Percentiles rank a stretch among this genome's conserved stretches.
These are phyloP conservation scores for Noctuana brunneofusca DNA, from an alignment of 2,888 invertebrate genomes.

Conservation along the genomic window DNA sequence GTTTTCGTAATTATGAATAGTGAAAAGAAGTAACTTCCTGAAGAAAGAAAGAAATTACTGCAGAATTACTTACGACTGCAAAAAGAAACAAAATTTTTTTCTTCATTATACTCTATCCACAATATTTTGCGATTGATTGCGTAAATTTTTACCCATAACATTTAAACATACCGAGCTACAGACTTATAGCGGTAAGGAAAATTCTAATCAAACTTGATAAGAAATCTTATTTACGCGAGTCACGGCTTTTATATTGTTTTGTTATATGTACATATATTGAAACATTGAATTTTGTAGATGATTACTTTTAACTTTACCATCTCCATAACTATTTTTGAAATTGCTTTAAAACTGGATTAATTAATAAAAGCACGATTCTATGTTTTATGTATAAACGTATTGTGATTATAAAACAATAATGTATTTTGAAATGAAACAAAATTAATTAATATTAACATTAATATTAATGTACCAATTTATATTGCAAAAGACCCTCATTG, in stretches of 20 bases:
- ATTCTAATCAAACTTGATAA: background rate
- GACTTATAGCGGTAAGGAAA: background rate
- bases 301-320: background rate
- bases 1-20: too few species aligned
- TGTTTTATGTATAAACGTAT: too few species aligned
- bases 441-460: too few species aligned
- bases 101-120: background rate
- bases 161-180: background rate
- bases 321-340: too few species aligned
- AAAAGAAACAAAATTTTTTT: background rate
- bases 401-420: too few species aligned
- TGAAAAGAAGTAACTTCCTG: too few species aligned
- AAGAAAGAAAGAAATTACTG: too few species aligned
- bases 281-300: background rate
- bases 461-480: too few species aligned
- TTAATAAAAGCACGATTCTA: too few species aligned
- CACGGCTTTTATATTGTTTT: background rate
- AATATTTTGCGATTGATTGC: background rate
- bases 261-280: background rate
- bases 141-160: background rate
- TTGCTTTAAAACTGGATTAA: too few species aligned
- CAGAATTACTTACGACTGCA: background rate
- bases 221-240: background rate
- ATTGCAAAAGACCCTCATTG: too few species aligned
- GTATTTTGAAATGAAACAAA: too few species aligned